A percentile compares a stretch with the other conserved stretches of the same genome.
Conservation (phyloP, 2,888 invertebrate genomes). For the Ischnura elegans region DNA sequence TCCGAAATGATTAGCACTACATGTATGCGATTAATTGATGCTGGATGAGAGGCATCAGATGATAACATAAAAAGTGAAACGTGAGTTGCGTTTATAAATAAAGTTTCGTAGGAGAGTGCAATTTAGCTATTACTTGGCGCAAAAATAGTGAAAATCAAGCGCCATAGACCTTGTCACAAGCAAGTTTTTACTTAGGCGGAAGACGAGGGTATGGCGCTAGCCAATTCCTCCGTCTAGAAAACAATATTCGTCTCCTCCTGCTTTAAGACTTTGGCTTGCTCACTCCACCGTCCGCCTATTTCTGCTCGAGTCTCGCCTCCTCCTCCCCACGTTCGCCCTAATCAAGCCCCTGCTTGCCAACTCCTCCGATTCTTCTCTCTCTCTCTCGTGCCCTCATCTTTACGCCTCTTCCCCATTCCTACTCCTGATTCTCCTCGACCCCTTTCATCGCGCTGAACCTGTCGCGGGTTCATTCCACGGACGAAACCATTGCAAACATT, state of each 20-base stretch:
- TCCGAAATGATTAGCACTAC: no score
- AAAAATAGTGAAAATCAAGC: background rate
- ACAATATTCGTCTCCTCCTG: constrained; percentile 50
- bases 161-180: background rate
- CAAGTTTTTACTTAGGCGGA: background rate
- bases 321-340: background rate
- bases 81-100: no score
- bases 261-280: constrained; percentile 62
- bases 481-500: no score
- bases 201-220: background rate
- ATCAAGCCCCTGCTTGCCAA: constrained; percentile 32
- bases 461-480: no score
- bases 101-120: no score
- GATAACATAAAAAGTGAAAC: no score
- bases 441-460: no score
- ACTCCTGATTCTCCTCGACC: background rate
- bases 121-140: no score
- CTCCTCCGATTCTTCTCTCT: background rate
- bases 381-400: background rate
- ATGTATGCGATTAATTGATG: no score
- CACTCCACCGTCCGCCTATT: constrained; percentile 31
- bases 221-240: constrained; percentile 40
- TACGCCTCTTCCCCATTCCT: background rate
- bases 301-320: constrained; percentile 15
- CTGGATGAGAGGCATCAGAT: no score